These are phyloP conservation scores for Amyelois transitella DNA, from an alignment of 1,140 invertebrate genomes.

Conservation along the genomic window DNA sequence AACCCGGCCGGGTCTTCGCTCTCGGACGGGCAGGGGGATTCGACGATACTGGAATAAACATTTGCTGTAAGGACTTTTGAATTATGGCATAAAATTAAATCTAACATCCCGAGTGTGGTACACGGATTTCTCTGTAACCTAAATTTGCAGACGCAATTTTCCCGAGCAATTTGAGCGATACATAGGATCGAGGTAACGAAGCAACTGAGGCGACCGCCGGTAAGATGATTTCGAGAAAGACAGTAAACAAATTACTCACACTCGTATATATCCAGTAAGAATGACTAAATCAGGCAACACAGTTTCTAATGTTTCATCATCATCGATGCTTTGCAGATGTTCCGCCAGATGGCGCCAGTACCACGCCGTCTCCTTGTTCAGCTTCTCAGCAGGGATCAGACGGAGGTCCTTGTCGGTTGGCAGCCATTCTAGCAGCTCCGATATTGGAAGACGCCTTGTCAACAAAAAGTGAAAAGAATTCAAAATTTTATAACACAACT, in stretches of 20 bases:
- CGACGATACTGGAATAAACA: constrained; percentile 49
- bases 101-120: too few species aligned
- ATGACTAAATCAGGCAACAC: constrained; percentile 65
- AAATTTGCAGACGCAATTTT: too few species aligned
- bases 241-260: constrained; percentile 37
- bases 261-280: constrained; percentile 65
- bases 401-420: constrained; percentile 57
- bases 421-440: constrained; percentile 68
- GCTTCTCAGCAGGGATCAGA: constrained; percentile 60
- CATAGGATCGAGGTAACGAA: too few species aligned
- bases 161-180: too few species aligned
- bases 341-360: constrained; percentile 71
- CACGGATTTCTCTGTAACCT: too few species aligned
- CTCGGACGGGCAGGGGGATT: constrained; percentile 55
- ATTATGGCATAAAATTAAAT: too few species aligned
- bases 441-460: constrained; percentile 58
- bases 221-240: not conserved
- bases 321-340: constrained; percentile 63
- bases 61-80: too few species aligned
- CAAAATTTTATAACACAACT: too few species aligned
- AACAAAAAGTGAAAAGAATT: not conserved
- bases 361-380: constrained; percentile 71
- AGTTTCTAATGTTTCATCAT: constrained; percentile 64
- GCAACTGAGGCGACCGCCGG: not conserved
- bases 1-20: constrained; percentile 50